These are phyloP conservation scores for Daphoenositta chrysoptera DNA, from an alignment of 2,113 vertebrate genomes.

Conservation along the genomic window DNA sequence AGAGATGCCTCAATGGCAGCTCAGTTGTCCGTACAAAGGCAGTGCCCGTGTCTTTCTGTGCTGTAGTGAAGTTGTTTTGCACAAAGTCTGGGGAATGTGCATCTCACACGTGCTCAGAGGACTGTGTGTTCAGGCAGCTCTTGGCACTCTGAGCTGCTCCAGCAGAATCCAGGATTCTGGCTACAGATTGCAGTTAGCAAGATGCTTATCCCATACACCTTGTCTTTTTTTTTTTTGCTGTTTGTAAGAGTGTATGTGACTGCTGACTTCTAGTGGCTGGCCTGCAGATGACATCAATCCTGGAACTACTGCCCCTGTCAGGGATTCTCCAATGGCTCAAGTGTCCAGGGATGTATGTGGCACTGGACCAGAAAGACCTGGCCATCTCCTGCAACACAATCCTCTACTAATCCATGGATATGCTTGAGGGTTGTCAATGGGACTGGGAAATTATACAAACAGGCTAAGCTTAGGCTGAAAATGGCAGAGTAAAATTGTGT, in stretches of 20 bases:
- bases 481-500: neutral
- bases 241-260: neutral
- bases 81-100: rapidly evolving
- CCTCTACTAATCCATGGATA: neutral
- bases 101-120: neutral
- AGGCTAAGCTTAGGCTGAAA: neutral
- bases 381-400: neutral
- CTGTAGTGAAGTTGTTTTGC: neutral
- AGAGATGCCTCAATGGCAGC: neutral
- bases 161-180: neutral
- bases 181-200: neutral
- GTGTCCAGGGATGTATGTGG: neutral
- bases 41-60: rapidly evolving
- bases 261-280: conserved; percentile 19
- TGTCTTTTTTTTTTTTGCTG: neutral
- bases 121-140: neutral
- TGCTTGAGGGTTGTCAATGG: neutral
- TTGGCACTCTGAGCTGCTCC: rapidly evolving
- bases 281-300: neutral
- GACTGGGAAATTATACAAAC: neutral
- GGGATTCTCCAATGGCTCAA: neutral
- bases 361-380: neutral
- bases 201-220: neutral
- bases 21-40: neutral
- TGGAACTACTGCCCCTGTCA: neutral